Base-by-base conservation (phyloP, 2,888 invertebrate genomes). In the Heliconius cydno region DNA sequence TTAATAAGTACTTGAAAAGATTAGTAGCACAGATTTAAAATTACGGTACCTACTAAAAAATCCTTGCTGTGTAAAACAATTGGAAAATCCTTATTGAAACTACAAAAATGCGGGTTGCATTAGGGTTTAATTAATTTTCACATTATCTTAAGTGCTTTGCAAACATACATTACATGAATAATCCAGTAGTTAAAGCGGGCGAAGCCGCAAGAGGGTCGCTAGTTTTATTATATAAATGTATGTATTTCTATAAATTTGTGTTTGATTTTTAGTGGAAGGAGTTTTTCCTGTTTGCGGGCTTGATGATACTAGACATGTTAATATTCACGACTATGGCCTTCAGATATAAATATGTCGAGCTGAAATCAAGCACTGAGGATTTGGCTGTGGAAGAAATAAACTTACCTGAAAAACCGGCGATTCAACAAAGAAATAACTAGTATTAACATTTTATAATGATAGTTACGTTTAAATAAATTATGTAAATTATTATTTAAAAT, bases 221-320 rank as follows among this genome's bases (percentile, higher is more conserved):
- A n/a, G n/a, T 60, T 10, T 60, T n/a, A n/a, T 60, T n/a, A n/a
- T n/a, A 22, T 22, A 57, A 57, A 9, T 10, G 10, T n/a, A n/a
- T 4, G 57, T 57, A 7, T n/a, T 3, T 4, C 22, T 57, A 7
- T 38, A 13, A 9, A 30, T n/a, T 3, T 30, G 12, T 57, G 9
- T 15, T 60, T 38, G 1, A 22, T 57, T n/a, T 71, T 81, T 96
- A 99, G 98, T 97, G 97, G 81, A 96, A 96, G 82, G 98, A 98
- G 90, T 98, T 98, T 91, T 97, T 98, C 91, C 93, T 99, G 70
- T 99, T 98, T 90, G 97, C 98, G 76, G 97, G 95, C 0, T 92
- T 99, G 63, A 99, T 99, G 98, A 88, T 97, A 57, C 89, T 96
- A 1, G 98, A 98, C 85, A 98, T 98, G 96, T 81, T 97, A 0